Conservation (phyloP, 2,113 vertebrate species). For the Coptodon rendalli region DNA sequence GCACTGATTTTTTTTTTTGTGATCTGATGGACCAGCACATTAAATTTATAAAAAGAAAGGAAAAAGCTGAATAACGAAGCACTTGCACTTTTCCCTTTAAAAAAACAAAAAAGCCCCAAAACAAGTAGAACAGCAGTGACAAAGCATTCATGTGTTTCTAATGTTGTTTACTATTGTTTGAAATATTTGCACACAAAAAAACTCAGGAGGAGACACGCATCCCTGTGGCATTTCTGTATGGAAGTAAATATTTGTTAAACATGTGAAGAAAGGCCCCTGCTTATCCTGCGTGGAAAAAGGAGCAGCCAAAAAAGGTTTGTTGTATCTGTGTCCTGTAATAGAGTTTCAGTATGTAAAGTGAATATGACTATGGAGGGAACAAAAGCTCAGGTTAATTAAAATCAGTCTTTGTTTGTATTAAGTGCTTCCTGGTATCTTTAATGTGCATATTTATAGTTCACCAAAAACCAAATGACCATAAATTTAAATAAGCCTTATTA, state of each 20-base stretch:
- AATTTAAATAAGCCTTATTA: background rate
- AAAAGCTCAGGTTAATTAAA: background rate
- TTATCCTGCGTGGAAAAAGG: rapidly evolving
- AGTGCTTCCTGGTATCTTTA: background rate
- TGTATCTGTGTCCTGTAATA: background rate
- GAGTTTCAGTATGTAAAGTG: background rate
- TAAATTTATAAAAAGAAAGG: background rate
- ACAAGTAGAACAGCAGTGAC: background rate
- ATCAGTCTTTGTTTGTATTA: background rate
- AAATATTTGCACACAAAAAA: background rate
- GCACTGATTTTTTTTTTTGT: background rate
- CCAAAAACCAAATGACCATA: background rate
- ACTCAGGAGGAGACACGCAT: background rate
- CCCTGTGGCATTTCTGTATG: rapidly evolving
- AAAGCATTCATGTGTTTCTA: background rate
- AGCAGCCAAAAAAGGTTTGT: background rate
- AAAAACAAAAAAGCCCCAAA: background rate
- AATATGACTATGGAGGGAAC: background rate
- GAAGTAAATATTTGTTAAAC: background rate
- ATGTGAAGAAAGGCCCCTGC: background rate
- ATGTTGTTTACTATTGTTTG: background rate
- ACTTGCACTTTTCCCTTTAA: background rate
- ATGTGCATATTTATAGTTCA: background rate
- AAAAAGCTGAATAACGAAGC: background rate
- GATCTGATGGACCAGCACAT: background rate